Percentiles rank a stretch among this genome's conserved stretches.
These are phyloP conservation scores for Thyatira batis DNA, from an alignment of 2,888 invertebrate genomes.

Conservation along the genomic window DNA sequence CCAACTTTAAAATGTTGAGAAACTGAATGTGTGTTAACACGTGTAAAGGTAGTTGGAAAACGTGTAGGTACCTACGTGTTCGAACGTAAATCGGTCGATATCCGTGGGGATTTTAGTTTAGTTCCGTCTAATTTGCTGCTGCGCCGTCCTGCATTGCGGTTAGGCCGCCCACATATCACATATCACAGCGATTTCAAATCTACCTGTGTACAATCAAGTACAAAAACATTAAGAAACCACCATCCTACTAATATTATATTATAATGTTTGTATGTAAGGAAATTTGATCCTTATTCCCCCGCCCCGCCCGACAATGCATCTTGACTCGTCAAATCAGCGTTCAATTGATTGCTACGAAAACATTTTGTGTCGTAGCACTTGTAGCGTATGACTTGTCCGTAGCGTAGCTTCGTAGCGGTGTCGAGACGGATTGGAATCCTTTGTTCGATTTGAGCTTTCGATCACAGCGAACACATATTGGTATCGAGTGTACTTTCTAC, in stretches of 20 bases:
- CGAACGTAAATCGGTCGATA: slow-evolving; percentile 4
- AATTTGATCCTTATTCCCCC: too few relatives aligned
- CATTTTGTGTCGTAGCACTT: not conserved
- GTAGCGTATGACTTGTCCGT: not conserved
- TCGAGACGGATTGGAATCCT: not conserved
- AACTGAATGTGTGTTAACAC: not conserved
- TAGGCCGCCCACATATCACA: not conserved
- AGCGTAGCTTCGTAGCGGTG: too few relatives aligned
- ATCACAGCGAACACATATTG: not conserved
- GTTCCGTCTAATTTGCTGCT: not conserved
- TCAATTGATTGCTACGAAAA: not conserved
- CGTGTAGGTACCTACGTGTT: not conserved
- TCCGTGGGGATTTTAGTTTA: not conserved
- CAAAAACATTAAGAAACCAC: too few relatives aligned
- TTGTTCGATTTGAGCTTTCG: not conserved
- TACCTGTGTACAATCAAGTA: not conserved
- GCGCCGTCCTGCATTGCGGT: not conserved
- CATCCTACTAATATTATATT: too few relatives aligned
- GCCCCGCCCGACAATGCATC: too few relatives aligned
- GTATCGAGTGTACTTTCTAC: not conserved
- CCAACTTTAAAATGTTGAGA: not conserved
- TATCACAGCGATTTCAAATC: not conserved
- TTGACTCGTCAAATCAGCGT: not conserved
- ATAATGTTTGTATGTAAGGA: too few relatives aligned
- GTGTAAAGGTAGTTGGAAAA: not conserved